Evolutionary conservation across 1,140 invertebrate genomes (phyloP).

Genomic region (Drosophila ogumai): DNA sequence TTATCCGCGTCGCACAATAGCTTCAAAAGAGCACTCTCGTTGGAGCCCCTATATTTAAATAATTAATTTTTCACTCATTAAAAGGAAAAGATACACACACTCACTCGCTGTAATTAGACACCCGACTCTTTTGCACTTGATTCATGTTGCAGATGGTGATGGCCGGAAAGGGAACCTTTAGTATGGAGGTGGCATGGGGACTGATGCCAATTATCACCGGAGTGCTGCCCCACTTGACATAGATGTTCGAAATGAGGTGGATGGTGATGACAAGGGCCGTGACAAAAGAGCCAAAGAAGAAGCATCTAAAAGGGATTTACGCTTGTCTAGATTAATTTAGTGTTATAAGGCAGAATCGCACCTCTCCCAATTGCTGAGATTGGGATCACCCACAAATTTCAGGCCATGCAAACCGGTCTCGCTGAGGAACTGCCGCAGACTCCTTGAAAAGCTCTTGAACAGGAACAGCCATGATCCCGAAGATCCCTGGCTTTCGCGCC

Average conservation of each 20-base stretch:
- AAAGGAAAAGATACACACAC: not conserved
- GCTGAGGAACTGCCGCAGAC: constrained; percentile 86
- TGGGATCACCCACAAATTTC: constrained; percentile 90
- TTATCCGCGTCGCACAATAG: constrained; percentile 50
- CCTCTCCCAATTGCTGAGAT: constrained; percentile 89
- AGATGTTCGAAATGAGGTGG: constrained; percentile 90
- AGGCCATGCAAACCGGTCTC: constrained; percentile 90
- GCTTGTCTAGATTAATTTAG: not conserved
- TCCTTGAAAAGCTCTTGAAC: constrained; percentile 38
- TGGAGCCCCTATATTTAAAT: constrained; percentile 45
- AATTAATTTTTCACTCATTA: not conserved
- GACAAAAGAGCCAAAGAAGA: constrained; percentile 86
- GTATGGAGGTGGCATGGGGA: constrained; percentile 88
- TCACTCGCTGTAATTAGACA: constrained; percentile 62
- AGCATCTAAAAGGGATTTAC: constrained; percentile 48
- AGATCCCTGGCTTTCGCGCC: constrained; percentile 6
- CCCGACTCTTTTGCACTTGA: constrained; percentile 87
- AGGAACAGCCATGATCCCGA: constrained; percentile 30
- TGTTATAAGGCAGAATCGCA: too few relatives aligned
- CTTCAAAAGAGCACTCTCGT: constrained; percentile 52
- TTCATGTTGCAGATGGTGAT: constrained; percentile 93
- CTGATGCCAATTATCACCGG: constrained; percentile 91
- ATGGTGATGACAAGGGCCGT: constrained; percentile 87
- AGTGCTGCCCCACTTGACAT: constrained; percentile 88
- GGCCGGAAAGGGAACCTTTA: constrained; percentile 90